Conservation (phyloP, 2,113 vertebrate species). For the Rhinolophus sinicus region DNA sequence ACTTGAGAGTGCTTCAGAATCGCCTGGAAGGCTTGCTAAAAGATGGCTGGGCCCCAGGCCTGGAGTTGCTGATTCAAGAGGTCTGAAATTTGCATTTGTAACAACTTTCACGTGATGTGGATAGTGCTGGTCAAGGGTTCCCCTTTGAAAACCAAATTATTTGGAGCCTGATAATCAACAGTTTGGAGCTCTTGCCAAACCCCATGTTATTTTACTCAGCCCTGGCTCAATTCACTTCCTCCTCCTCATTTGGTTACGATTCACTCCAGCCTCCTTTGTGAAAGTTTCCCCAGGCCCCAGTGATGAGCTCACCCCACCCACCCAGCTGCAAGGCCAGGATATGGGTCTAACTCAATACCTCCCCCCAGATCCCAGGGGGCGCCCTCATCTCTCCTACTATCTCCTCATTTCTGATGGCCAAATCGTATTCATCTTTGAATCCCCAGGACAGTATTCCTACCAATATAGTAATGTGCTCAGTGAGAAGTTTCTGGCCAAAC, state of each 20-base stretch:
- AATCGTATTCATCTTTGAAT: not conserved
- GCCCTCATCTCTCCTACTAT: not conserved
- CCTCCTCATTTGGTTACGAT: not conserved
- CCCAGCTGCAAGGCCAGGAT: not conserved
- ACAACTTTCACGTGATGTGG: not conserved
- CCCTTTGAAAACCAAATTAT: not conserved
- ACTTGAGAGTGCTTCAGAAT: not conserved
- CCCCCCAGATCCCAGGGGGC: not conserved
- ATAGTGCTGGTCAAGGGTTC: not conserved
- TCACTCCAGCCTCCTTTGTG: not conserved
- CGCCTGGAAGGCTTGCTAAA: not conserved
- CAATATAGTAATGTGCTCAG: not conserved
- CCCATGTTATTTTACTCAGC: not conserved
- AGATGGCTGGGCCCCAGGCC: rapidly evolving
- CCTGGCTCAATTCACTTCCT: not conserved
- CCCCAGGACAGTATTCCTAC: not conserved
- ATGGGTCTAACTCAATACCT: rapidly evolving
- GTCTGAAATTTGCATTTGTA: not conserved
- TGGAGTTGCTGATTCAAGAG: not conserved
- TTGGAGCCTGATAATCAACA: not conserved
- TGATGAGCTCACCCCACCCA: not conserved
- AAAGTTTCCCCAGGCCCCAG: not conserved
- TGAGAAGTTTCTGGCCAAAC: not conserved
- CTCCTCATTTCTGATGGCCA: not conserved
- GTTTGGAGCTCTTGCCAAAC: not conserved